These are phyloP conservation scores for Toxotes chatareus DNA, from an alignment of 2,113 vertebrate species.

Conservation along the genomic window DNA sequence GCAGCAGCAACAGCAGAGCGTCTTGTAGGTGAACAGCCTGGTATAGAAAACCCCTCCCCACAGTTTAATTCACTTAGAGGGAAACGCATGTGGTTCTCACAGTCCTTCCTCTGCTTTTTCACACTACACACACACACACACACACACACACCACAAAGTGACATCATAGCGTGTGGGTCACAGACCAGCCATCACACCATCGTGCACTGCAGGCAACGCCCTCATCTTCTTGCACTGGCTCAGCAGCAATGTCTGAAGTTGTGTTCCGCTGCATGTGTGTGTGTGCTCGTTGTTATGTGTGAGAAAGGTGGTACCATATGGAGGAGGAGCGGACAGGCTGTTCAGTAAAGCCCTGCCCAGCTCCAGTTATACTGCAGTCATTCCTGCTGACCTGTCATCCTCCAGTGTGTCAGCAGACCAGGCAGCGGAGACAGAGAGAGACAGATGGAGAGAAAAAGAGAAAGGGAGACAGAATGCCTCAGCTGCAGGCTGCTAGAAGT, in stretches of 20 bases:
- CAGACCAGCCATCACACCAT: conserved; percentile 41
- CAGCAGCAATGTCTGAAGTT: conserved; percentile 22
- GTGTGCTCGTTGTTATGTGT: conserved; percentile 28
- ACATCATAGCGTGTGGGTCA: conserved; percentile 62
- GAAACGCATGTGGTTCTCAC: conserved; percentile 39
- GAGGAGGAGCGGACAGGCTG: conserved; percentile 69
- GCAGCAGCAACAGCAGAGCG: conserved; percentile 31
- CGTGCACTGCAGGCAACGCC: conserved; percentile 59
- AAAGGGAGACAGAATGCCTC: neutral
- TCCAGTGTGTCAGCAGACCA: conserved; percentile 55
- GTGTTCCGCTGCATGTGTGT: conserved; percentile 4
- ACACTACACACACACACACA: conserved; percentile 10
- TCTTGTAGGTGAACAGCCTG: conserved; percentile 22
- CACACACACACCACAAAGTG: conserved; percentile 22
- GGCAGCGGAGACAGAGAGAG: conserved; percentile 28
- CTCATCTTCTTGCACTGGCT: conserved; percentile 53
- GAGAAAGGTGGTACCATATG: conserved; percentile 63
- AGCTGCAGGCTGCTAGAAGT: conserved; percentile 24
- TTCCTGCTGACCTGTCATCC: conserved; percentile 76
- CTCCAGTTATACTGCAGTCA: conserved; percentile 71
- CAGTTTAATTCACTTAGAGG: conserved; percentile 49
- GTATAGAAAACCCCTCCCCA: neutral
- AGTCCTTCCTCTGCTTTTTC: conserved; percentile 14
- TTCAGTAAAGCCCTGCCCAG: conserved; percentile 63
- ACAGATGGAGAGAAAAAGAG: neutral